Evolutionary conservation across 2,113 vertebrate genomes (phyloP).

Genomic region (Clarias magur): DNA sequence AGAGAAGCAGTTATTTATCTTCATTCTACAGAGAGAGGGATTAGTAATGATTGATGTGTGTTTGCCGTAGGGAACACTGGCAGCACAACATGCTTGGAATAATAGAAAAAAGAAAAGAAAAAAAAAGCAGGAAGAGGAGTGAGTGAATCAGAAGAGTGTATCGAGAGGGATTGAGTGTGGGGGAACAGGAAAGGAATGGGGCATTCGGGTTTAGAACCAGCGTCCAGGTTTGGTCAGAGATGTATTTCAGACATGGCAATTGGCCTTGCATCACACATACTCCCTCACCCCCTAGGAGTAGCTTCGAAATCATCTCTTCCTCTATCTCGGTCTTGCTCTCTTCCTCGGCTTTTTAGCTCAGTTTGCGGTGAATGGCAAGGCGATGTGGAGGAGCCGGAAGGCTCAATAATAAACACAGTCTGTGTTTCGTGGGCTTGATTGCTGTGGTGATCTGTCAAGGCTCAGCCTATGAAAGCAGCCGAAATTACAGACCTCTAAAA

Average conservation of each 20-base stretch:
- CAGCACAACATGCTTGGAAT: constrained; percentile 61
- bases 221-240: constrained; percentile 36
- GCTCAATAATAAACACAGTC: constrained; percentile 46
- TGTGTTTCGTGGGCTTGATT: constrained; percentile 44
- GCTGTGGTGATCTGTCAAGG: constrained; percentile 48
- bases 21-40: constrained; percentile 64
- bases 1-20: constrained; percentile 61
- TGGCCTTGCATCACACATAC: constrained; percentile 51
- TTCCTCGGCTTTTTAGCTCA: constrained; percentile 40
- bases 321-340: constrained; percentile 26
- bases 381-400: constrained; percentile 34
- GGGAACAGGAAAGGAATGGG: neutral
- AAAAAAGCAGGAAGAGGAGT: constrained; percentile 44
- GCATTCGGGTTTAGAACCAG: constrained; percentile 11
- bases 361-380: constrained; percentile 41
- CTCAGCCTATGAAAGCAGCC: constrained; percentile 29
- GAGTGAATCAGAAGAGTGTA: constrained; percentile 48
- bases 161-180: constrained; percentile 24
- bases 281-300: constrained; percentile 8
- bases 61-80: constrained; percentile 59
- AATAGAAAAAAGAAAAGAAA: constrained; percentile 43
- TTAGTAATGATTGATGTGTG: constrained; percentile 63
- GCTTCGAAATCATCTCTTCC: constrained; percentile 30
- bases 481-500: constrained; percentile 33
- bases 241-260: constrained; percentile 49